Percentiles rank a stretch among this genome's conserved stretches.
Conservation (phyloP, 2,888 invertebrate genomes). For the Patella caerulea region DNA sequence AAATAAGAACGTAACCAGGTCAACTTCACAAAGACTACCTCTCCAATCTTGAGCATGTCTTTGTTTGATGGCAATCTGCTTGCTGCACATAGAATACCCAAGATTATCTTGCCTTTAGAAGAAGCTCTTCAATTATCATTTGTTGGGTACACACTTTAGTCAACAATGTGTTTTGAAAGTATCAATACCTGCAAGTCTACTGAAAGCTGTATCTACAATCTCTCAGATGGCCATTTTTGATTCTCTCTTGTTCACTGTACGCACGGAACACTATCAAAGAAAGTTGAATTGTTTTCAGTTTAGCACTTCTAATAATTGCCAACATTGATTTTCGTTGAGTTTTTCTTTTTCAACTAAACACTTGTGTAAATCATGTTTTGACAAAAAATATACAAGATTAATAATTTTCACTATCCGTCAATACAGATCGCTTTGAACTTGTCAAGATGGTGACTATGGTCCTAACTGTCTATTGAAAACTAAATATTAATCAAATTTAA, state of each 20-base stretch:
- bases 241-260: not conserved
- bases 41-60: not conserved
- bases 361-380: slow-evolving; percentile 4
- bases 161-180: too few species aligned
- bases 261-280: slow-evolving; percentile 2
- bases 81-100: not conserved
- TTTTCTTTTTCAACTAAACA: slow-evolving; percentile 1
- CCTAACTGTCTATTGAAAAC: not conserved
- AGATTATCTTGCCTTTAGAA: slow-evolving; percentile 3
- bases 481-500: not conserved
- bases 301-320: slow-evolving; percentile 5
- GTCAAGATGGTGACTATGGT: not conserved
- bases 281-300: slow-evolving; percentile 2
- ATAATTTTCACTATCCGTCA: slow-evolving; percentile 7
- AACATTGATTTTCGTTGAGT: not conserved
- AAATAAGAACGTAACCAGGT: too few species aligned
- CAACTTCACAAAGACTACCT: too few species aligned
- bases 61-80: slow-evolving; percentile 1
- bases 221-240: not conserved
- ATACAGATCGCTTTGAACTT: not conserved
- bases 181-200: not conserved
- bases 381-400: slow-evolving; percentile 7
- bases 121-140: not conserved
- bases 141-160: slow-evolving; percentile 4
- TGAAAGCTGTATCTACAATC: slow-evolving; percentile 4